phyloP scores from a whole-genome alignment of 2,797 vertebrate species.

The Propithecus deckenii region DNA sequence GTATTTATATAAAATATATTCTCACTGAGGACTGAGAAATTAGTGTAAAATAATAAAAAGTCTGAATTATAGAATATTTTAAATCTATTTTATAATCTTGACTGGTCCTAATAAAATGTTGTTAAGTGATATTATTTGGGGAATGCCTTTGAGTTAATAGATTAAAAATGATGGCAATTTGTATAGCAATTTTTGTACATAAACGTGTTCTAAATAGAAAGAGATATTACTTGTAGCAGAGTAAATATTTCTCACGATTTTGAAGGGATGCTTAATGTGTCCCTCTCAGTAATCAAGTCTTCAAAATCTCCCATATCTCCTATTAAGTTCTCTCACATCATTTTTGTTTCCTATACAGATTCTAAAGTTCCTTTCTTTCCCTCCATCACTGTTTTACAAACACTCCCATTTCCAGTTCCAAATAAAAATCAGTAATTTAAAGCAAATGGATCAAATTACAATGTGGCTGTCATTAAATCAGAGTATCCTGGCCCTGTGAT shows the following conservation, averaged over 20 bases:
- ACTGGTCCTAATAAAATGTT: slow-evolving; percentile 34
- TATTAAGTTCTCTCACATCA: background rate
- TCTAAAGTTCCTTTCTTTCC: slow-evolving; percentile 36
- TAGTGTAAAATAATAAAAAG: slow-evolving; percentile 60
- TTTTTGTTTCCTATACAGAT: slow-evolving; percentile 31
- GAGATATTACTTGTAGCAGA: background rate
- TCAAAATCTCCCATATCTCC: slow-evolving; percentile 10
- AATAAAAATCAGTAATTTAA: slow-evolving; percentile 45
- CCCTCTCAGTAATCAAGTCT: background rate
- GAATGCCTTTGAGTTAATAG: slow-evolving; percentile 35
- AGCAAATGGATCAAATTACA: slow-evolving; percentile 30
- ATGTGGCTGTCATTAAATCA: background rate
- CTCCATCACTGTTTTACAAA: slow-evolving; percentile 20
- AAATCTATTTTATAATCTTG: slow-evolving; percentile 25
- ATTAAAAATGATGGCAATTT: slow-evolving; percentile 28
- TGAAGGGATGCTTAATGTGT: background rate
- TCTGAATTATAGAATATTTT: slow-evolving; percentile 23
- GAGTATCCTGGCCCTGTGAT: background rate
- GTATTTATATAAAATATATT: slow-evolving; percentile 53
- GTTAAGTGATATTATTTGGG: slow-evolving; percentile 8
- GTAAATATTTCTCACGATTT: slow-evolving; percentile 53
- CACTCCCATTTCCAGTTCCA: slow-evolving; percentile 4
- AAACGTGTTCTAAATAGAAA: slow-evolving; percentile 37
- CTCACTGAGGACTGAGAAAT: slow-evolving; percentile 47
- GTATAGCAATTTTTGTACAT: background rate